Conservation (phyloP, 2,888 invertebrate genomes). For the Crioceris asparagi region DNA sequence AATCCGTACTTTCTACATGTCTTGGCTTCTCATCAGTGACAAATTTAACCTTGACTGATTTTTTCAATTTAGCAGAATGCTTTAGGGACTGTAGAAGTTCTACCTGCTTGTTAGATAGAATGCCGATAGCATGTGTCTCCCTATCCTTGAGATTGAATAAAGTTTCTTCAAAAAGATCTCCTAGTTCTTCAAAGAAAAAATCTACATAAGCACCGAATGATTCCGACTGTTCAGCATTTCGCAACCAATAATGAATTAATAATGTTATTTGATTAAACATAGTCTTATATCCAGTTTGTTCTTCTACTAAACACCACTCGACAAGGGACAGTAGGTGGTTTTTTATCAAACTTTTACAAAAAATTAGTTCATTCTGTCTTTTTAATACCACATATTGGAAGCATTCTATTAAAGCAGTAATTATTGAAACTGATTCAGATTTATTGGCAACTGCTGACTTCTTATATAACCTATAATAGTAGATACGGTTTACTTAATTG, state of each 20-base stretch:
- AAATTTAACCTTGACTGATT: constrained; percentile 37
- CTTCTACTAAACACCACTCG: constrained; percentile 39
- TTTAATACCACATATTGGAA: constrained; percentile 50
- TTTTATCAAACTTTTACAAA: constrained; percentile 38
- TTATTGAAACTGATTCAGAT: constrained; percentile 57
- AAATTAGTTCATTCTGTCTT: constrained; percentile 37
- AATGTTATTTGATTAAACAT: constrained; percentile 42
- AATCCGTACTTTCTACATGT: neutral
- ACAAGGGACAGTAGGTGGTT: constrained; percentile 39
- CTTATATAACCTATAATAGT: constrained; percentile 45
- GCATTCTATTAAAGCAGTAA: constrained; percentile 63
- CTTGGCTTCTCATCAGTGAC: neutral
- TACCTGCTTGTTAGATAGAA: constrained; percentile 34
- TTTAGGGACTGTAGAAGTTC: constrained; percentile 41
- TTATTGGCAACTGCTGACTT: constrained; percentile 50
- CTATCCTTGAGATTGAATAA: constrained; percentile 23
- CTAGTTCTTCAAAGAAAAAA: constrained; percentile 37
- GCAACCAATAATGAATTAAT: constrained; percentile 47
- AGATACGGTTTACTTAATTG: neutral
- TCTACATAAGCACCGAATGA: constrained; percentile 32
- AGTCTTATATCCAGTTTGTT: constrained; percentile 34
- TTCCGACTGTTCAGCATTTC: constrained; percentile 32
- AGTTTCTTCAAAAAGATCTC: constrained; percentile 28
- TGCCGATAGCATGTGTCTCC: constrained; percentile 18
- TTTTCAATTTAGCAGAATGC: constrained; percentile 33